Conservation (phyloP, 2,797 vertebrate genomes). For the Jordanella pulchra region DNA sequence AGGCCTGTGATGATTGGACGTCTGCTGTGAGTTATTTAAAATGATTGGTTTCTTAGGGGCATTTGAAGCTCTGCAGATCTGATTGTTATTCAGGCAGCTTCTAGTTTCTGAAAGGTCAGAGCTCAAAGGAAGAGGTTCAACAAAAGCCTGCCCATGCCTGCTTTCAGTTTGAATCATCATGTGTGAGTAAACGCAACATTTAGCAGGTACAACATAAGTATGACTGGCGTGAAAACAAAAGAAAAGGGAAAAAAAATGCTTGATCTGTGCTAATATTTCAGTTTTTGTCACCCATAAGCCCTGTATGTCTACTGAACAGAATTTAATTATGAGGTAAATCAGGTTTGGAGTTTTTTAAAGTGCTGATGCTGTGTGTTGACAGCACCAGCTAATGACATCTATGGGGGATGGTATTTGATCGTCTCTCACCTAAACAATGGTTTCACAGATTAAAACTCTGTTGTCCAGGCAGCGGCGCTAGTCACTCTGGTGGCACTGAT, state of each 20-base stretch:
- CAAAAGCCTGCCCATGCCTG: not conserved
- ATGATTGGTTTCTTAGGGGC: not conserved
- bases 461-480: not conserved
- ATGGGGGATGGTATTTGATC: not conserved
- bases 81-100: not conserved
- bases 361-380: not conserved
- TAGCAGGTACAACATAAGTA: not conserved
- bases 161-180: not conserved
- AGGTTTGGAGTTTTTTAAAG: not conserved
- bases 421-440: conserved; percentile 7
- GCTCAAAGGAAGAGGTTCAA: not conserved
- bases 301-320: not conserved
- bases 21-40: conserved; percentile 10
- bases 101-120: conserved; percentile 15
- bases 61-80: conserved; percentile 14
- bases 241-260: not conserved
- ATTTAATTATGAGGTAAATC: not conserved
- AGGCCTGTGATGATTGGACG: not conserved
- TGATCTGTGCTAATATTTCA: not conserved
- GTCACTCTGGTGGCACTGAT: not conserved
- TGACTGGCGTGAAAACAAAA: not conserved
- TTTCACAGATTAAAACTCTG: not conserved
- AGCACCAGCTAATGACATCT: not conserved
- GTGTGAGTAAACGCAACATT: not conserved
- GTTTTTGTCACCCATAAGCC: not conserved